Conservation (phyloP, 2,797 vertebrate species). For the Psittacula derbiana region DNA sequence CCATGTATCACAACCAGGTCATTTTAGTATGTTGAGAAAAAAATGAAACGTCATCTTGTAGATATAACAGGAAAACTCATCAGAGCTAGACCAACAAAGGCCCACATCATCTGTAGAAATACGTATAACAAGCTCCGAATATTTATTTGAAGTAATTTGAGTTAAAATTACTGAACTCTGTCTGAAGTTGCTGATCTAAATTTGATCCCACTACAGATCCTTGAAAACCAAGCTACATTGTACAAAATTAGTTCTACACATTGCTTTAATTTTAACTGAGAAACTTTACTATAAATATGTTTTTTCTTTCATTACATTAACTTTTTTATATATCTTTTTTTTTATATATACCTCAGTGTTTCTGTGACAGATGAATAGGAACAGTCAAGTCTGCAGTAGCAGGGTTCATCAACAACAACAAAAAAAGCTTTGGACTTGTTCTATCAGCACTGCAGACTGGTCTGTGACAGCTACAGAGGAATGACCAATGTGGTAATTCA, state of each 20-base stretch:
- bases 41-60: background rate
- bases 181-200: background rate
- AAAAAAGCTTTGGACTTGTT: background rate
- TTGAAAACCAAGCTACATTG: background rate
- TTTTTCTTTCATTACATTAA: background rate
- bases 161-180: background rate
- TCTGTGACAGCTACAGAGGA: background rate
- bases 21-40: background rate
- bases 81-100: accelerated
- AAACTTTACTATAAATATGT: background rate
- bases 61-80: background rate
- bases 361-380: accelerated
- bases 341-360: background rate
- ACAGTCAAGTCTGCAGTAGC: background rate
- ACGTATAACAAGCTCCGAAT: background rate
- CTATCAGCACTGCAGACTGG: background rate
- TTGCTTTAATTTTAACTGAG: background rate
- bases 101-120: background rate
- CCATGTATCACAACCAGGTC: background rate
- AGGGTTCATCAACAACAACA: background rate
- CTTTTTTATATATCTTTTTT: background rate
- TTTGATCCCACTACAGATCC: background rate
- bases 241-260: background rate
- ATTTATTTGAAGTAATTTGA: background rate
- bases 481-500: background rate